phyloP scores from a whole-genome alignment of 1,140 invertebrate genomes.

The Atta texana region DNA sequence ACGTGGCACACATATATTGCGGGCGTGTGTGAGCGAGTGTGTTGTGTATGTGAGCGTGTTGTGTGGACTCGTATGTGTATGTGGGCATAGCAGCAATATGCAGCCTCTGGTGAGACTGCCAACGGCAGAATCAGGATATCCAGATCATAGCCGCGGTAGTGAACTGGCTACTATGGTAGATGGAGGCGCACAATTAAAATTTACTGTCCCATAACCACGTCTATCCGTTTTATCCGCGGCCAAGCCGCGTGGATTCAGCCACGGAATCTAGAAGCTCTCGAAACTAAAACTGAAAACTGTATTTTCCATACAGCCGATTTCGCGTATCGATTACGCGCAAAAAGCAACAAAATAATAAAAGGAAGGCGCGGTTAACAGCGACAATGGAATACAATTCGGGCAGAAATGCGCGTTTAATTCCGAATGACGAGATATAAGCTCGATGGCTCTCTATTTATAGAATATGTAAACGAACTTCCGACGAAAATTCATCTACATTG shows the following conservation, averaged over 20 bases:
- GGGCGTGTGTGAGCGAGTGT: neutral
- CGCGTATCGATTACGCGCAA: conserved; percentile 52
- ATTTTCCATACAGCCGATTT: conserved; percentile 48
- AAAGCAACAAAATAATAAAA: conserved; percentile 1
- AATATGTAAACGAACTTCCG: neutral
- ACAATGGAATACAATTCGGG: conserved; percentile 19
- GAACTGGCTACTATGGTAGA: conserved; percentile 55
- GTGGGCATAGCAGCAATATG: conserved; percentile 47
- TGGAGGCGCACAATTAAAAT: conserved; percentile 77
- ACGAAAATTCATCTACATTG: neutral
- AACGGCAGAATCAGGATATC: conserved; percentile 67
- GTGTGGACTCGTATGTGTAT: neutral
- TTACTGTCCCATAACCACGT: conserved; percentile 76
- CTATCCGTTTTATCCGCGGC: conserved; percentile 59
- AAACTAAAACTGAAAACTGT: conserved; percentile 44
- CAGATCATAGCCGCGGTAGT: conserved; percentile 65
- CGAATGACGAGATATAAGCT: conserved; percentile 24
- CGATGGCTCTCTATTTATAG: neutral
- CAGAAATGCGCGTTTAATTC: neutral
- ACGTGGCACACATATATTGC: neutral
- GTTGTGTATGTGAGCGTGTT: neutral
- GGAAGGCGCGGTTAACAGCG: neutral
- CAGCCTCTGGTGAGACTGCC: conserved; percentile 58
- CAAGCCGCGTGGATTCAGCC: conserved; percentile 16
- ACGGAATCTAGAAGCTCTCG: conserved; percentile 31